Evolutionary conservation across 2,113 vertebrate genomes (phyloP), one percentile per base, ranked within the genome.

Genomic region (Uria aalge): DNA sequence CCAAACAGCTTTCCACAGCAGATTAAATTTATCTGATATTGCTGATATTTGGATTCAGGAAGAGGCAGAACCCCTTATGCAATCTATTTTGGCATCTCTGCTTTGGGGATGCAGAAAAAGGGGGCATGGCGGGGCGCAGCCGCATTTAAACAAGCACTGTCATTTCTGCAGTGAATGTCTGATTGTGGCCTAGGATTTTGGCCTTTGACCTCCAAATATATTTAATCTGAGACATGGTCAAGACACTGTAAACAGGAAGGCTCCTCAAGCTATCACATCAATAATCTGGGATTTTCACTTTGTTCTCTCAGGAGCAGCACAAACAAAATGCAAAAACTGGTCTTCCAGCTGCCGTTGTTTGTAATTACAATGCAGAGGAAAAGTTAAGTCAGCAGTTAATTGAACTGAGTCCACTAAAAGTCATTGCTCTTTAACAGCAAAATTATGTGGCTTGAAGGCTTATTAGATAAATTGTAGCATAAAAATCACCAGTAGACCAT

Each of bases 261-360:
- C 26, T 89, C 71, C 66, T 74, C 56, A 85, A 87, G n/a, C 11
- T 82, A 92, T 57, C 69, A 76, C 69, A 79, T 95, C 62, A 90
- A 53, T 85, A 91, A 94, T 68, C 26, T 50, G 30, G 26, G 57
- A 79, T 91, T 97, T 96, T 85, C 36, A 62, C 62, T 95, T 94
- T 90, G 77, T 69, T 92, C 48, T 79, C 63, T 73, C 74, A 79
- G 48, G 78, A 79, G n/a, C 38, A 66, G 74, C 2, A 2, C 38
- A 91, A 94, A 89, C 73, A 91, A 92, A 92, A 92, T 22, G 34
- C 57, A 88, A n/a, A 92, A 92, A 50, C 41, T 34, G n/a, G 48
- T 89, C 80, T 82, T 85, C 55, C 53, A 94, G 48, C 22, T 87
- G 57, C 30, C 5, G 8, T 81, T 95, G 62, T n/a, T 97, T 91